phyloP scores from a whole-genome alignment of 1,140 invertebrate genomes.

The Musca vetustissima region DNA sequence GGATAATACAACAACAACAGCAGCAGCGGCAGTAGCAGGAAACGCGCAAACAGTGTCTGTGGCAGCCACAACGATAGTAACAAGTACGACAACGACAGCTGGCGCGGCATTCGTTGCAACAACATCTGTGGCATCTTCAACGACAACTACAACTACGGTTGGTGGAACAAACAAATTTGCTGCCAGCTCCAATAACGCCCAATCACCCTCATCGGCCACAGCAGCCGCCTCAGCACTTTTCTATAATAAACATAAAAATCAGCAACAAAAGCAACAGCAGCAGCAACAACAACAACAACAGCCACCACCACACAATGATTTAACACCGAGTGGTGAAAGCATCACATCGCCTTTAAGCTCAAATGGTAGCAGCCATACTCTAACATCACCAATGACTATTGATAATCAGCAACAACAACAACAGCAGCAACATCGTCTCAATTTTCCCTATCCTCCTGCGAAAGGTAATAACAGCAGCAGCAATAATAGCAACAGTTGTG shows the following conservation, averaged over 20 bases:
- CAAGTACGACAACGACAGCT: not conserved
- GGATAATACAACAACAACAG: conserved; percentile 34
- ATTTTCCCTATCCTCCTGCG: conserved; percentile 9
- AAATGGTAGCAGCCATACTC: conserved; percentile 52
- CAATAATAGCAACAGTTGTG: conserved; percentile 10
- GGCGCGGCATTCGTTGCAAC: not conserved
- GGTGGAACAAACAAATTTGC: conserved; percentile 10
- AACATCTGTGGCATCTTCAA: not conserved
- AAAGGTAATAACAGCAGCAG: conserved; percentile 22
- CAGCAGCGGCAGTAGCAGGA: conserved; percentile 1
- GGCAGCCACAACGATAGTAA: not conserved
- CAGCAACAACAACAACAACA: not conserved
- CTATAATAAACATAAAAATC: conserved; percentile 11
- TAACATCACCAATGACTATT: conserved; percentile 52
- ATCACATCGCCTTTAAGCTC: conserved; percentile 48
- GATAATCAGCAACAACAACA: conserved; percentile 39
- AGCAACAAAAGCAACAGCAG: conserved; percentile 2
- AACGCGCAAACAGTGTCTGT: not conserved
- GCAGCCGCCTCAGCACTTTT: conserved; percentile 1
- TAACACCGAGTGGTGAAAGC: conserved; percentile 41
- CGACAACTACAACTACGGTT: not conserved
- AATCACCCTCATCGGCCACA: conserved; percentile 11
- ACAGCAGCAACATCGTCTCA: conserved; percentile 28
- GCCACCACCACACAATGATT: conserved; percentile 33
- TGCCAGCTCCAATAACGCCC: not conserved